A percentile compares a stretch with the other conserved stretches of the same genome.
phyloP scores from a whole-genome alignment of 2,113 vertebrate species.

The Coptodon rendalli region DNA sequence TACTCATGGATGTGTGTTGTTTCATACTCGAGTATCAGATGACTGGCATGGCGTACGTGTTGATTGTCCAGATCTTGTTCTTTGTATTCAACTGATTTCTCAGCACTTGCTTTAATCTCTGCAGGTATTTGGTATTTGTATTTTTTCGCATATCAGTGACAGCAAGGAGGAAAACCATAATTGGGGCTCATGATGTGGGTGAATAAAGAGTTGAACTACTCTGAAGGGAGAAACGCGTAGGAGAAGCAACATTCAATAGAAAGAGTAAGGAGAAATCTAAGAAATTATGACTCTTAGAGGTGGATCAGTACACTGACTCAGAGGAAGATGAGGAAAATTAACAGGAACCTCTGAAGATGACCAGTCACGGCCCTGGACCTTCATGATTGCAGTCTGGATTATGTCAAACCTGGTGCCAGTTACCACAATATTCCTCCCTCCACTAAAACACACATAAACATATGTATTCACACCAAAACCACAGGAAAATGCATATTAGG shows the following conservation, averaged over 20 bases:
- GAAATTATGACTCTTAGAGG: background rate
- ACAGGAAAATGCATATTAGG: background rate
- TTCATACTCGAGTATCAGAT: no score
- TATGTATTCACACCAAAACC: background rate
- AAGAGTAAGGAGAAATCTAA: background rate
- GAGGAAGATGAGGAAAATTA: background rate
- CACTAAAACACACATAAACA: constrained; percentile 70
- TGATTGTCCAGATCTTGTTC: no score
- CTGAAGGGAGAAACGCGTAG: no score
- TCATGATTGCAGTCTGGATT: constrained; percentile 84
- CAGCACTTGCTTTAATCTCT: no score
- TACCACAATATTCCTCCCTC: constrained; percentile 85
- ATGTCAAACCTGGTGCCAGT: constrained; percentile 82
- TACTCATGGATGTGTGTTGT: no score
- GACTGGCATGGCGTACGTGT: no score
- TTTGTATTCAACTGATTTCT: no score
- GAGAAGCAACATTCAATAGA: background rate
- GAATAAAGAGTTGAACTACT: no score
- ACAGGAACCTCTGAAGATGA: constrained; percentile 17
- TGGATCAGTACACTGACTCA: background rate
- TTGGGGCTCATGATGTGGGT: no score
- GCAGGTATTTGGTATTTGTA: no score
- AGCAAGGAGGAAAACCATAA: background rate
- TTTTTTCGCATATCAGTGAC: no score
- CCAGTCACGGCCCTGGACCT: constrained; percentile 39